Percentiles rank a stretch among this genome's conserved stretches.
Conservation (phyloP, 2,888 invertebrate genomes). For the Macrosiphum euphorbiae region DNA sequence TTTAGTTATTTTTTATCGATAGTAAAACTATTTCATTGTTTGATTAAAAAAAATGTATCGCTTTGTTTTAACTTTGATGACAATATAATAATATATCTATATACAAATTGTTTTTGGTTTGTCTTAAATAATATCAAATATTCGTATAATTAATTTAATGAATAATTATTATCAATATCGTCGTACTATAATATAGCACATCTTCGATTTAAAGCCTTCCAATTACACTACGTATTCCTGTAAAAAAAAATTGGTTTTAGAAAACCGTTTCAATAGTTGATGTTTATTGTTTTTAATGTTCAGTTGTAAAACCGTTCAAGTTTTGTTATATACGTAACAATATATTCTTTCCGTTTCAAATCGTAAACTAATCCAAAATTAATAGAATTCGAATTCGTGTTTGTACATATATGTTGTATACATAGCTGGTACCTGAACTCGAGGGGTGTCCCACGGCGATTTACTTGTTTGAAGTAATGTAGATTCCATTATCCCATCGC, state of each 20-base stretch:
- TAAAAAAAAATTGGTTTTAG: neutral
- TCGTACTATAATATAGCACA: neutral
- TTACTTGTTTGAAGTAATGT: slow-evolving; percentile 19
- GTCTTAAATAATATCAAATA: neutral
- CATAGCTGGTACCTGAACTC: neutral
- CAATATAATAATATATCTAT: neutral
- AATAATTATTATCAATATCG: neutral
- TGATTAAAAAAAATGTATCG: neutral
- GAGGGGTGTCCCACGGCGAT: neutral
- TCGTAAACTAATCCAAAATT: neutral
- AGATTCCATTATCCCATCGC: neutral
- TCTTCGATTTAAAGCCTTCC: neutral
- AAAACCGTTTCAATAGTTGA: neutral
- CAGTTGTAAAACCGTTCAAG: neutral
- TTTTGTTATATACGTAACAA: neutral
- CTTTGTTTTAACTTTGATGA: neutral
- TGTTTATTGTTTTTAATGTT: neutral
- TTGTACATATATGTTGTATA: neutral
- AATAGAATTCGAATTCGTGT: neutral
- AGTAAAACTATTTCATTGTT: neutral
- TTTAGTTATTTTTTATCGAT: no score
- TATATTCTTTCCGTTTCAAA: neutral
- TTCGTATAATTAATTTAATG: neutral
- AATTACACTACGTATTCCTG: neutral
- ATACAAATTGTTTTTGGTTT: neutral